These are phyloP conservation scores for Drosophila lini DNA, from an alignment of 1,140 invertebrate genomes.

Conservation along the genomic window DNA sequence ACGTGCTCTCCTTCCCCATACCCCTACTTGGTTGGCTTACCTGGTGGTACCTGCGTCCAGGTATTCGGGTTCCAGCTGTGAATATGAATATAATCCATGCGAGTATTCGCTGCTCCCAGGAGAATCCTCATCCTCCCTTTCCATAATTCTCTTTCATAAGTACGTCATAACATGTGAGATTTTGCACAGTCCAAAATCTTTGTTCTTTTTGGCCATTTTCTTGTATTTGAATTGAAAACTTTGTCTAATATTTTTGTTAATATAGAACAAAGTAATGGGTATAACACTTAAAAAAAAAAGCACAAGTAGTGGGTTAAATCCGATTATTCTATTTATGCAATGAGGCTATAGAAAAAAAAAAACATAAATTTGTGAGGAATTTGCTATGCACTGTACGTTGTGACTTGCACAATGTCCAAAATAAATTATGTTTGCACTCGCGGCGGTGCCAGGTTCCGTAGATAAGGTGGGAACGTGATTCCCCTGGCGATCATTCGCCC, in stretches of 20 bases:
- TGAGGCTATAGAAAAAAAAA: neutral
- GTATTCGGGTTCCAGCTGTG: conserved; percentile 14
- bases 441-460: conserved; percentile 30
- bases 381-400: conserved; percentile 9
- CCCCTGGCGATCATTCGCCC: conserved; percentile 34
- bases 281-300: neutral
- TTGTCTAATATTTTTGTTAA: neutral
- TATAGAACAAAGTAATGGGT: too few species aligned
- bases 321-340: conserved; percentile 2
- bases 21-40: neutral
- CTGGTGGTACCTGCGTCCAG: conserved; percentile 20
- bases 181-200: neutral
- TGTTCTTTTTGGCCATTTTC: neutral
- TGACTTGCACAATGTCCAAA: conserved; percentile 35
- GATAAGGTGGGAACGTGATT: conserved; percentile 45
- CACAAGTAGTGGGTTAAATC: neutral
- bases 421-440: conserved; percentile 41
- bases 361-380: conserved; percentile 2
- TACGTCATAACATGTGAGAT: conserved; percentile 7
- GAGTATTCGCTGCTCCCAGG: conserved; percentile 4
- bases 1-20: conserved; percentile 18
- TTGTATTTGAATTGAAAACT: too few species aligned
- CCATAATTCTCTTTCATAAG: neutral
- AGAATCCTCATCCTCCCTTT: neutral
- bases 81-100: conserved; percentile 21